phyloP scores from a whole-genome alignment of 2,888 invertebrate species.

The Tenthredo scrophulariae region DNA sequence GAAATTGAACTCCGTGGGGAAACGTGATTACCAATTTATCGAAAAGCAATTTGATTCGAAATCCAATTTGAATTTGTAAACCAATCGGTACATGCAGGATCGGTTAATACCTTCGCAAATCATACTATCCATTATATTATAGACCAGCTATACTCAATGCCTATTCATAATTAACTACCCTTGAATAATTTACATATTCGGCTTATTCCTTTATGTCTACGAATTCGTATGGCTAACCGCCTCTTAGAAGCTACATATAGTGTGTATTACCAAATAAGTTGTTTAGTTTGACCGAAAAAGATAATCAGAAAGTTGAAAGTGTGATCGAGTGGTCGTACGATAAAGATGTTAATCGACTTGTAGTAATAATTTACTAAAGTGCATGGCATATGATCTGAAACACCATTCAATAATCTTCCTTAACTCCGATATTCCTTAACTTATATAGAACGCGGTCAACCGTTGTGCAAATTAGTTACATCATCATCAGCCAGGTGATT shows the following conservation, averaged over 20 bases:
- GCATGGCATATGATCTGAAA: neutral
- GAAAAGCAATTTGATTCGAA: constrained; percentile 26
- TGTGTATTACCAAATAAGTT: neutral
- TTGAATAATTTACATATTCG: neutral
- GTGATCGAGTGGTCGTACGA: neutral
- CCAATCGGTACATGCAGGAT: constrained; percentile 10
- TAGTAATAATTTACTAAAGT: neutral
- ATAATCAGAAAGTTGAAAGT: neutral
- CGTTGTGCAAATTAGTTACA: constrained; percentile 19
- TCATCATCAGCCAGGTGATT: constrained; percentile 22
- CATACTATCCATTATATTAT: neutral
- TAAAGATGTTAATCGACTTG: neutral
- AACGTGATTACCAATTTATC: constrained; percentile 36
- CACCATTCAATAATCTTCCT: neutral
- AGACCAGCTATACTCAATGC: constrained; percentile 4
- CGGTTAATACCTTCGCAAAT: constrained; percentile 29
- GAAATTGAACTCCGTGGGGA: constrained; percentile 27
- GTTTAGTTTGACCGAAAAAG: neutral
- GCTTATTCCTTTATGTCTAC: neutral
- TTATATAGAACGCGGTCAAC: neutral
- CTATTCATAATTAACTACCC: constrained; percentile 5
- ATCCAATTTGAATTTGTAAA: constrained; percentile 38
- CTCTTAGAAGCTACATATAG: neutral
- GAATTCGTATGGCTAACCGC: neutral
- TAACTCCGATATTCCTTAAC: neutral